Conservation (phyloP, 2,113 vertebrate species). For the human region GRCh38 chr2:33306001-33306500, state of each 20-base stretch:
- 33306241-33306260: conserved; percentile 14
- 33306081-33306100: neutral
- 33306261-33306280: neutral
- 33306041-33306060: accelerated
- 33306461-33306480: too few species aligned
- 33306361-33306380: too few species aligned
- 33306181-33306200: neutral
- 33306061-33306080: neutral
- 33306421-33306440: too few species aligned
- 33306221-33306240: neutral
- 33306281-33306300: neutral
- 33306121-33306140: neutral
- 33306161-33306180: neutral
- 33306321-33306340: too few species aligned
- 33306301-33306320: too few species aligned
- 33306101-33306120: neutral
- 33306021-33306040: neutral
- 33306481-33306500: too few species aligned
- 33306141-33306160: neutral
- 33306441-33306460: too few species aligned
- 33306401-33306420: too few species aligned
- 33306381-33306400: too few species aligned
- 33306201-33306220: neutral
- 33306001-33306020: neutral
- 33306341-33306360: too few species aligned